These are phyloP conservation scores for Empidonax traillii DNA, from an alignment of 2,113 vertebrate species.

Conservation along the genomic window DNA sequence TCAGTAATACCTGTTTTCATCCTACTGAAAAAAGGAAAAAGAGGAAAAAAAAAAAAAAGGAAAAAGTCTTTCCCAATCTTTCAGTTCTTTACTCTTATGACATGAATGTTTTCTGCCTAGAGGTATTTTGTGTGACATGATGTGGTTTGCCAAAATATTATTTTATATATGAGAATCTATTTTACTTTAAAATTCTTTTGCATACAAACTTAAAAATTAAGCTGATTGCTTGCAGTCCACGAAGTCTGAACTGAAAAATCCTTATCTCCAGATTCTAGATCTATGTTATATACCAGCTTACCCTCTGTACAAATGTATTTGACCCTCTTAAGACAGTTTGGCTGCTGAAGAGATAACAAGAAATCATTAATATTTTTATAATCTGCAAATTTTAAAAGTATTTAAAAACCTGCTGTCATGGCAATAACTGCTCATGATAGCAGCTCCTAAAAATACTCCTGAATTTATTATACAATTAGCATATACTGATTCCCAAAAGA, in stretches of 20 bases:
- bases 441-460: conserved; percentile 44
- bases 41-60: background rate
- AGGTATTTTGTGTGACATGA: background rate
- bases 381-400: background rate
- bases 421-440: background rate
- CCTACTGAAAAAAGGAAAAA: too few species aligned
- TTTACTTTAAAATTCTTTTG: background rate
- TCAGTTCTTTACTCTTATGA: background rate
- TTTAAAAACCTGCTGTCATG: conserved; percentile 13
- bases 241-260: background rate
- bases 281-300: background rate
- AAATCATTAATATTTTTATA: conserved; percentile 32
- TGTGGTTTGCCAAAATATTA: background rate
- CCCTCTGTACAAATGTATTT: background rate
- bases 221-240: background rate
- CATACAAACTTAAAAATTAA: background rate
- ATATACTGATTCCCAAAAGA: background rate
- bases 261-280: background rate
- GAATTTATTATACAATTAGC: conserved; percentile 15
- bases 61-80: background rate
- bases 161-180: background rate
- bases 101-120: background rate
- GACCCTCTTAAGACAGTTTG: background rate
- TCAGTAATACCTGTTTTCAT: background rate
- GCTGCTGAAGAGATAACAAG: conserved; percentile 4